Conservation (phyloP, 2,113 vertebrate genomes). For the Vicugna pacos region DNA sequence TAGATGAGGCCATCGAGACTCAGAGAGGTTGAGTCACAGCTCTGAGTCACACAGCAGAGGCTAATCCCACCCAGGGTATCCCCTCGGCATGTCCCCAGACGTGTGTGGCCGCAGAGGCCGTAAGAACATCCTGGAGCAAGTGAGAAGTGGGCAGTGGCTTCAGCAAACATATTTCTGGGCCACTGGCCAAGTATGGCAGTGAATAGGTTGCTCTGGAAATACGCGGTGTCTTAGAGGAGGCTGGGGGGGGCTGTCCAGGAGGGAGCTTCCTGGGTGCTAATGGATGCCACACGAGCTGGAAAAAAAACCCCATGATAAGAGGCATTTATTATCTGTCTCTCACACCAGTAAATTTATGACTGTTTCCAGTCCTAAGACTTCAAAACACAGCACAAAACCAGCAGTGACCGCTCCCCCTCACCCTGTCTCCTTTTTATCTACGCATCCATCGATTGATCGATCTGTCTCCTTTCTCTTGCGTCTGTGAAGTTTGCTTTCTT, state of each 20-base stretch:
- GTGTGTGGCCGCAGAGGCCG: neutral
- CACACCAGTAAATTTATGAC: slow-evolving; percentile 85
- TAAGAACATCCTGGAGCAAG: neutral
- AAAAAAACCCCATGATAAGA: slow-evolving; percentile 72
- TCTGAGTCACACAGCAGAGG: neutral
- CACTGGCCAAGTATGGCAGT: neutral
- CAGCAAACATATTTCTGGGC: slow-evolving; percentile 41
- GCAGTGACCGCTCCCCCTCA: rapidly evolving
- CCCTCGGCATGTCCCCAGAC: neutral
- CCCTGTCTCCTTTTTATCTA: neutral
- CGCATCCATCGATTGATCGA: neutral
- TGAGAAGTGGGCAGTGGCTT: neutral
- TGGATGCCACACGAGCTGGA: slow-evolving; percentile 81
- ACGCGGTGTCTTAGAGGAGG: neutral
- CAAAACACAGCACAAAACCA: slow-evolving; percentile 74
- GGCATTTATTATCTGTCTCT: slow-evolving; percentile 82
- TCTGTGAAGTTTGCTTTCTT: slow-evolving; percentile 72
- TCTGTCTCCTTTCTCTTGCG: slow-evolving; percentile 45
- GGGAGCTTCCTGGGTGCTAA: slow-evolving; percentile 81
- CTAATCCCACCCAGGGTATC: rapidly evolving
- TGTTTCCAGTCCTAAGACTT: slow-evolving; percentile 82
- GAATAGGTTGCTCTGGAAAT: slow-evolving; percentile 74
- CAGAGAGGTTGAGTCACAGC: neutral
- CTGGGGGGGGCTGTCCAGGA: neutral
- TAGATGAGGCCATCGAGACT: neutral